These are phyloP conservation scores for Pangasius sanitwongsei DNA, from an alignment of 2,797 vertebrate genomes.

Conservation along the genomic window DNA sequence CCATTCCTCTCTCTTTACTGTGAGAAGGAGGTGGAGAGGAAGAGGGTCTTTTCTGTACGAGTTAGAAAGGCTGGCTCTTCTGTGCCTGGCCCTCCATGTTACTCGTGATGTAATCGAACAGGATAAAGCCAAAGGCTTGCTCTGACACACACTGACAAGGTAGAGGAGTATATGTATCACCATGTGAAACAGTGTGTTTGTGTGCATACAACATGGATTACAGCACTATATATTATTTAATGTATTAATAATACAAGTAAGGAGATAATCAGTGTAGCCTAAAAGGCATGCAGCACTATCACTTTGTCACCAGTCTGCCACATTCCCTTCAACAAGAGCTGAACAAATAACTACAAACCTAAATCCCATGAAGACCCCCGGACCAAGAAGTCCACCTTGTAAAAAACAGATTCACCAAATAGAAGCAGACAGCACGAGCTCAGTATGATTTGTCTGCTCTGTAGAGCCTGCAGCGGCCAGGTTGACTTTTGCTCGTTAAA, in stretches of 20 bases:
- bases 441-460: neutral
- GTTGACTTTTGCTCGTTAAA: neutral
- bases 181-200: neutral
- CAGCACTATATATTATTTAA: neutral
- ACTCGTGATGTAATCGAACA: slow-evolving; percentile 85
- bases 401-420: neutral
- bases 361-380: neutral
- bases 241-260: neutral
- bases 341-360: neutral
- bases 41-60: slow-evolving; percentile 1
- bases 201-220: slow-evolving; percentile 1
- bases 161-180: slow-evolving; percentile 46
- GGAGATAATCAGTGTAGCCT: neutral
- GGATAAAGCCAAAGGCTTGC: slow-evolving; percentile 80
- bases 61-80: slow-evolving; percentile 57
- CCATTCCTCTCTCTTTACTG: slow-evolving; percentile 32
- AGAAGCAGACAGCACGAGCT: neutral
- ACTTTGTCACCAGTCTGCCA: neutral
- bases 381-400: slow-evolving; percentile 7
- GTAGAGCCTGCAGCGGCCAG: slow-evolving; percentile 1
- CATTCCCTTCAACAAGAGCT: neutral
- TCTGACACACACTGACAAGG: slow-evolving; percentile 74
- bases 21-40: slow-evolving; percentile 19
- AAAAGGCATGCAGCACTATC: neutral
- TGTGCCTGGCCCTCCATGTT: slow-evolving; percentile 74